Percentiles rank a stretch among this genome's conserved stretches.
Conservation (phyloP, 2,113 vertebrate genomes). For the Anarhynchus alexandrinus region DNA sequence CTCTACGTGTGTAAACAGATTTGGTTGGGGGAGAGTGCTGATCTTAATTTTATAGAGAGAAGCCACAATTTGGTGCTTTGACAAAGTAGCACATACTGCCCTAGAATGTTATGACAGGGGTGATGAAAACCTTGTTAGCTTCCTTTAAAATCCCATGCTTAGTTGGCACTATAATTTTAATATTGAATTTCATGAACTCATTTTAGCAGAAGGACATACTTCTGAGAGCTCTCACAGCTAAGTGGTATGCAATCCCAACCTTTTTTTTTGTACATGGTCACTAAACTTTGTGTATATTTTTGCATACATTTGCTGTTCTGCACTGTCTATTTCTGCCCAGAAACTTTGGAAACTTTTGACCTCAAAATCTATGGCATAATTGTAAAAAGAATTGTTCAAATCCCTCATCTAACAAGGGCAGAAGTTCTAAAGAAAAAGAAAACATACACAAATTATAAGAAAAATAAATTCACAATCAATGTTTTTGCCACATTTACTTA, state of each 20-base stretch:
- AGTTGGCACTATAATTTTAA: not conserved
- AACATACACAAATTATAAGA: constrained; percentile 59
- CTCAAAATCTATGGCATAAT: constrained; percentile 49
- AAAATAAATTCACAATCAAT: constrained; percentile 71
- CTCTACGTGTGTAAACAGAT: not conserved
- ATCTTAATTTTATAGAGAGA: not conserved
- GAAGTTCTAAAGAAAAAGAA: constrained; percentile 62
- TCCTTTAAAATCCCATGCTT: not conserved
- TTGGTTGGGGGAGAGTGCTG: not conserved
- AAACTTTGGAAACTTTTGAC: constrained; percentile 61
- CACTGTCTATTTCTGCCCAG: constrained; percentile 33
- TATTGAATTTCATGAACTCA: not conserved
- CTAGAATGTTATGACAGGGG: not conserved
- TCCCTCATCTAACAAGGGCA: constrained; percentile 38
- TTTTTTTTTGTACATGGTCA: not conserved
- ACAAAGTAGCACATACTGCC: not conserved
- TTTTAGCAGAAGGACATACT: not conserved
- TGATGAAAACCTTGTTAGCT: not conserved
- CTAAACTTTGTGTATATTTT: constrained; percentile 55
- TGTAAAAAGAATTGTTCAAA: constrained; percentile 60
- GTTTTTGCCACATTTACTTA: constrained; percentile 54
- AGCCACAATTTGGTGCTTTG: accelerated
- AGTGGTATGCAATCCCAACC: not conserved
- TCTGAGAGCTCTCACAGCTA: not conserved
- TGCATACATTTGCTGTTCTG: constrained; percentile 50